Percentiles rank a stretch among this genome's conserved stretches.
Evolutionary conservation across 2,888 invertebrate genomes (phyloP).

Genomic region (Watsonalla binaria): DNA sequence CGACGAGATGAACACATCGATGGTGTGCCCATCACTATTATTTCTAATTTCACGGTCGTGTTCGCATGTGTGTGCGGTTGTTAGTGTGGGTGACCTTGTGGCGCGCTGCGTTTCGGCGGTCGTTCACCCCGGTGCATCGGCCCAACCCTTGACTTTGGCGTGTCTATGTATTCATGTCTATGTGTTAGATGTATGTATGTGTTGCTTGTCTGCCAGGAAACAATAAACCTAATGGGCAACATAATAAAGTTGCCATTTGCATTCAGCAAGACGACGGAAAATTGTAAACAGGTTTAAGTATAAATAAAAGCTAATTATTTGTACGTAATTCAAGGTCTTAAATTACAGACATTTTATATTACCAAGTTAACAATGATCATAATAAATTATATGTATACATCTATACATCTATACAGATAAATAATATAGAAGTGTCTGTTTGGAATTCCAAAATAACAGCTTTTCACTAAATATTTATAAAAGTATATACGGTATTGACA

Average conservation of each 20-base stretch:
- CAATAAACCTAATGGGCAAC: conserved; percentile 8
- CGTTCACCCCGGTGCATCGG: conserved; percentile 63
- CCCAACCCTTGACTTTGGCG: conserved; percentile 69
- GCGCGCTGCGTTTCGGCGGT: conserved; percentile 71
- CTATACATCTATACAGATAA: no score
- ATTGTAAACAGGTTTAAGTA: no score
- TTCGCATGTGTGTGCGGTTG: conserved; percentile 47
- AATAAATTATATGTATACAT: no score
- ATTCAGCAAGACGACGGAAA: background rate
- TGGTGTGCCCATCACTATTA: conserved; percentile 48
- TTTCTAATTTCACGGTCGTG: conserved; percentile 74
- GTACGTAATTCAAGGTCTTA: no score
- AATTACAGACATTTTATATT: no score
- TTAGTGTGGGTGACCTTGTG: conserved; percentile 74
- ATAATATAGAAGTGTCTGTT: no score
- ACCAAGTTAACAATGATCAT: no score
- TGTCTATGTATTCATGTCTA: background rate
- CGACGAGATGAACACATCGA: conserved; percentile 20
- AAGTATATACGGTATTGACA: no score
- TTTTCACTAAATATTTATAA: no score
- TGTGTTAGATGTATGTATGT: conserved; percentile 1
- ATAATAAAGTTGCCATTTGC: background rate
- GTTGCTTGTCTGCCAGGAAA: background rate
- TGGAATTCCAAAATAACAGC: no score
- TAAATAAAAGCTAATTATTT: no score